Percentiles rank a stretch among this genome's conserved stretches.
phyloP scores from a whole-genome alignment of 2,797 vertebrate genomes.

The Sus cebifrons region DNA sequence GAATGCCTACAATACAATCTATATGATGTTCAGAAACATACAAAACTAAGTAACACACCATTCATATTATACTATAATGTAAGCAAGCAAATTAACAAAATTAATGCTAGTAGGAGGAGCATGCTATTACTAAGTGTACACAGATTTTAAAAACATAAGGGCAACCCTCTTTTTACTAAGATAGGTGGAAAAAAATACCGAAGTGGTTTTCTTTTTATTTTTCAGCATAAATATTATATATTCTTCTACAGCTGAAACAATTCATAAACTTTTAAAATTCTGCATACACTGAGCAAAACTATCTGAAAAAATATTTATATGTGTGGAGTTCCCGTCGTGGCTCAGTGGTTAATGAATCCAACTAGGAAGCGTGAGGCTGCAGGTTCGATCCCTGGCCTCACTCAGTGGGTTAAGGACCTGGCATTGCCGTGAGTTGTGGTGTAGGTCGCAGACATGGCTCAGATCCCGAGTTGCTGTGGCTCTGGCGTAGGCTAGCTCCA shows the following conservation, averaged over 20 bases:
- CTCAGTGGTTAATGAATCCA: too few species aligned
- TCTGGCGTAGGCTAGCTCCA: too few species aligned
- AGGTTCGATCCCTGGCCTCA: too few species aligned
- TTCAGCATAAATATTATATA: neutral
- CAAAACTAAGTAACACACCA: neutral
- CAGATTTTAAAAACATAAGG: neutral
- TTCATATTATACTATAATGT: conserved; percentile 1
- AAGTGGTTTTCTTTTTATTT: neutral
- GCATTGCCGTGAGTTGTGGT: too few species aligned
- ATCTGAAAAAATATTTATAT: neutral
- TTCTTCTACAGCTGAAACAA: conserved; percentile 21
- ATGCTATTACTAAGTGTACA: neutral
- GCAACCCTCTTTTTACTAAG: neutral
- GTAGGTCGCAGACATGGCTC: too few species aligned
- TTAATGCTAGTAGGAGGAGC: neutral
- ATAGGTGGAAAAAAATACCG: neutral
- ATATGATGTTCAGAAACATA: neutral
- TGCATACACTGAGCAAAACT: neutral
- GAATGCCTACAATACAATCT: neutral
- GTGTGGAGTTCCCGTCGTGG: too few species aligned
- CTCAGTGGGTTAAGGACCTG: too few species aligned
- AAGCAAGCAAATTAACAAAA: neutral
- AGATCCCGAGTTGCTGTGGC: too few species aligned
- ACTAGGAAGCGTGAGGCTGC: too few species aligned
- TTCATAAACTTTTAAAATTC: conserved; percentile 24